phyloP scores from a whole-genome alignment of 2,113 vertebrate genomes.

The Pseudopodoces humilis region DNA sequence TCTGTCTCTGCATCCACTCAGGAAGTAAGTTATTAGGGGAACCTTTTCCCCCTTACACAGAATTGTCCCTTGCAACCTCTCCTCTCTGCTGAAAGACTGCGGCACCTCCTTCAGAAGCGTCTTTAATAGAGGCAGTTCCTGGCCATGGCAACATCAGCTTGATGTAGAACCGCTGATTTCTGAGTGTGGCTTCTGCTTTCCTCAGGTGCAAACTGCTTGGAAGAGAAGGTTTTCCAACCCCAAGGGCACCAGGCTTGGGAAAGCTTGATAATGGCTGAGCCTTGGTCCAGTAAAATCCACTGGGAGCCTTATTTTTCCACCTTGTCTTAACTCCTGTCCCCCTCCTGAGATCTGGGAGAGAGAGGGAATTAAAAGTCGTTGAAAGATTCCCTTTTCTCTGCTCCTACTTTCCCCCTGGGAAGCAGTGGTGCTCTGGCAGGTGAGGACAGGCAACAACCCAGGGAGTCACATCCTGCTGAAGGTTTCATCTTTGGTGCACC shows the following conservation, averaged over 20 bases:
- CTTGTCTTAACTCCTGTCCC: background rate
- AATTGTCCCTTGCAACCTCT: too few species aligned
- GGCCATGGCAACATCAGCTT: too few species aligned
- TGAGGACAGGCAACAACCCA: background rate
- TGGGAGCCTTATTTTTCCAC: background rate
- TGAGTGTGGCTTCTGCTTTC: too few species aligned
- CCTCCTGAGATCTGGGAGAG: background rate
- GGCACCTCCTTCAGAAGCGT: too few species aligned
- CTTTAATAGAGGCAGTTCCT: too few species aligned
- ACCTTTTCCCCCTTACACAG: too few species aligned
- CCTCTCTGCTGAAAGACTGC: too few species aligned
- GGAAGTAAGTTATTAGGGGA: too few species aligned
- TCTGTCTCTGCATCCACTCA: too few species aligned
- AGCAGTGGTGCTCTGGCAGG: background rate
- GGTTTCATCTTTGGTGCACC: background rate
- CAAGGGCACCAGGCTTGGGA: background rate
- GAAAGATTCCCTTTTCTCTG: background rate
- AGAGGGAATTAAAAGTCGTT: background rate
- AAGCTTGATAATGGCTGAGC: background rate
- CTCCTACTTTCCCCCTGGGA: background rate
- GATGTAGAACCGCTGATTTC: too few species aligned
- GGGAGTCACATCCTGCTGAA: background rate
- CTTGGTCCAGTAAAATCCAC: background rate
- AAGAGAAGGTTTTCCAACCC: background rate
- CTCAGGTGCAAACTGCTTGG: background rate